phyloP scores from a whole-genome alignment of 2,113 vertebrate genomes.

The Sprattus sprattus region DNA sequence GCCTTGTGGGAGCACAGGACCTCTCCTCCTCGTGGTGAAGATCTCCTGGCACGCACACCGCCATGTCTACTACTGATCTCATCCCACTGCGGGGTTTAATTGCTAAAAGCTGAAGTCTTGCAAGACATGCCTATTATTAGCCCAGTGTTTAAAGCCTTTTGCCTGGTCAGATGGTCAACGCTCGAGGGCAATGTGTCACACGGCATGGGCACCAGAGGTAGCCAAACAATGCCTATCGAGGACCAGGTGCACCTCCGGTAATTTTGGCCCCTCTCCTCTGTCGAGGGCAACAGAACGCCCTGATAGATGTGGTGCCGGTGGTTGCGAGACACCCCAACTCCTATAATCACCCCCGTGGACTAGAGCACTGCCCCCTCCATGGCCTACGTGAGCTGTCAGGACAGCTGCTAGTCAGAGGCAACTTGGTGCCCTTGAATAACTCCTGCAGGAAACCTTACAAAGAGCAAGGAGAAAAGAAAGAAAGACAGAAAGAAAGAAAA shows the following conservation, averaged over 20 bases:
- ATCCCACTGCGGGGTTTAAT: conserved; percentile 72
- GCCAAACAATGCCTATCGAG: conserved; percentile 73
- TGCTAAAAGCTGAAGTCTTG: conserved; percentile 64
- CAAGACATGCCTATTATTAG: conserved; percentile 71
- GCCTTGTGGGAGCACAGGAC: neutral
- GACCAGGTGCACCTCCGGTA: conserved; percentile 70
- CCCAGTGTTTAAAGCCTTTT: conserved; percentile 61
- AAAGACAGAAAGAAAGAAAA: neutral
- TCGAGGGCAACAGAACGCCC: conserved; percentile 59
- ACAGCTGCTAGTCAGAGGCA: conserved; percentile 44
- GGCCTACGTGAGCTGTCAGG: conserved; percentile 47
- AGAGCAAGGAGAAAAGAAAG: neutral
- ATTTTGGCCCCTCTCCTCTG: conserved; percentile 67
- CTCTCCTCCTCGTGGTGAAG: neutral
- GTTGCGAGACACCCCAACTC: conserved; percentile 55
- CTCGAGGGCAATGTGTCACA: conserved; percentile 77
- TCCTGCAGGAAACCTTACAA: neutral
- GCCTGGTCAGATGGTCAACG: conserved; percentile 78
- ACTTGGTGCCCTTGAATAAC: conserved; percentile 62
- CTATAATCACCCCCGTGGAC: conserved; percentile 57
- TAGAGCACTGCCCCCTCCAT: conserved; percentile 48
- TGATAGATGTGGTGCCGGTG: conserved; percentile 52
- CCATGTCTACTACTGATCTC: conserved; percentile 62
- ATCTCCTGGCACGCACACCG: neutral
- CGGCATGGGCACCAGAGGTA: conserved; percentile 74